These are phyloP conservation scores for Dynastes maya DNA, from an alignment of 2,888 invertebrate species.

Conservation along the genomic window DNA sequence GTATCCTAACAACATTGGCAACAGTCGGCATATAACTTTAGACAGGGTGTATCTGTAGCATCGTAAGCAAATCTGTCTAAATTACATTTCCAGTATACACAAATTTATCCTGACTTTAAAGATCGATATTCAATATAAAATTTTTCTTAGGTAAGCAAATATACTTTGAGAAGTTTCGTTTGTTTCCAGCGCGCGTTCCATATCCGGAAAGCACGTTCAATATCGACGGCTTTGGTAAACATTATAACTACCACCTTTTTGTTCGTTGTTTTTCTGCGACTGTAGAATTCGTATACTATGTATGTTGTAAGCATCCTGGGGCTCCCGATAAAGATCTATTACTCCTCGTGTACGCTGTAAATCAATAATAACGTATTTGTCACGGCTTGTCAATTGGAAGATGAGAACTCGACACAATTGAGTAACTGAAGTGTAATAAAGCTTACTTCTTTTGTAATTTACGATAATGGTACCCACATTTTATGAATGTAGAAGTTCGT, in stretches of 20 bases:
- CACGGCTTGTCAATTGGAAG: conserved; percentile 11
- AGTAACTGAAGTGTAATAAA: conserved; percentile 21
- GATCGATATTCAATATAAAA: conserved; percentile 1
- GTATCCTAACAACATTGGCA: no score
- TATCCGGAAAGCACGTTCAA: conserved; percentile 42
- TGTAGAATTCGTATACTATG: background rate
- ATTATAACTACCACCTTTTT: conserved; percentile 19
- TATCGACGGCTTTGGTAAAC: conserved; percentile 38
- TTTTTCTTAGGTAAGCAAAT: conserved; percentile 1
- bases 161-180: background rate
- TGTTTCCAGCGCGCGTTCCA: conserved; percentile 14
- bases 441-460: conserved; percentile 33
- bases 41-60: no score
- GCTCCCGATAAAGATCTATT: conserved; percentile 34
- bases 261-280: conserved; percentile 20
- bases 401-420: conserved; percentile 18
- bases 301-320: background rate
- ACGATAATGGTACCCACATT: conserved; percentile 43
- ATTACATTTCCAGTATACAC: no score
- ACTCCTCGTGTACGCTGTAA: conserved; percentile 7
- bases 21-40: no score
- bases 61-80: no score
- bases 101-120: background rate
- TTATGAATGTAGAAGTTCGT: background rate
- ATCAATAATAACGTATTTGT: conserved; percentile 37